These are phyloP conservation scores for Eira barbara DNA, from an alignment of 2,113 vertebrate genomes.

Conservation along the genomic window DNA sequence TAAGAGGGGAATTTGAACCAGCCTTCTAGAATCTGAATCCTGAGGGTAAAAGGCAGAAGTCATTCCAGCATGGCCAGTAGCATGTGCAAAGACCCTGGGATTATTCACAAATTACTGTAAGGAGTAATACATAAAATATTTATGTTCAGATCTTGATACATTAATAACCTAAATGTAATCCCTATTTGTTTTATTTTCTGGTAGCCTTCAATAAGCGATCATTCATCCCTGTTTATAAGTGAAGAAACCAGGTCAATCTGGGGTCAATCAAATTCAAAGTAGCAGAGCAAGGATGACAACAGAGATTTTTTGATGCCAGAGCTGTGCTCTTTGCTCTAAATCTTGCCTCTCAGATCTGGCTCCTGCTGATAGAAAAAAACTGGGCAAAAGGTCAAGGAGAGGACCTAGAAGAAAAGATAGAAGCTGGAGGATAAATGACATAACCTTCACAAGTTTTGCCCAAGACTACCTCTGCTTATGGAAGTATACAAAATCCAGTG, in stretches of 20 bases:
- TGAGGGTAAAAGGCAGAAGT: slow-evolving; percentile 15
- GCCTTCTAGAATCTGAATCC: slow-evolving; percentile 17
- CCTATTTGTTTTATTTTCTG: slow-evolving; percentile 4
- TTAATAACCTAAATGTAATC: slow-evolving; percentile 13
- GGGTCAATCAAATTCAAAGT: slow-evolving; percentile 11
- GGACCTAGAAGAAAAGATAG: neutral
- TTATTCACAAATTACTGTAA: neutral
- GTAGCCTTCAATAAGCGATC: neutral
- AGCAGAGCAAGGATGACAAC: slow-evolving; percentile 5
- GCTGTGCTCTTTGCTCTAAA: slow-evolving; percentile 60
- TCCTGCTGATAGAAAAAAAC: slow-evolving; percentile 28
- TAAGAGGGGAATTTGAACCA: neutral
- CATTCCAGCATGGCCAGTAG: neutral
- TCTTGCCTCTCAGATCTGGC: slow-evolving; percentile 48
- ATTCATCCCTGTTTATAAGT: slow-evolving; percentile 5
- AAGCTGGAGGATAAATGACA: neutral
- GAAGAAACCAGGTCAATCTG: slow-evolving; percentile 18
- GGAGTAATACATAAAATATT: neutral
- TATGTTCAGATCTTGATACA: neutral
- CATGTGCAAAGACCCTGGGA: neutral
- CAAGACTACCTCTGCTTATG: neutral
- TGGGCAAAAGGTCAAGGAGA: slow-evolving; percentile 60
- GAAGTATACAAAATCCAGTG: neutral
- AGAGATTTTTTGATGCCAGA: slow-evolving; percentile 18
- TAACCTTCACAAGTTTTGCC: neutral